These are phyloP conservation scores for Flexamia atlantica DNA, from an alignment of 2,888 invertebrate genomes.

Conservation along the genomic window DNA sequence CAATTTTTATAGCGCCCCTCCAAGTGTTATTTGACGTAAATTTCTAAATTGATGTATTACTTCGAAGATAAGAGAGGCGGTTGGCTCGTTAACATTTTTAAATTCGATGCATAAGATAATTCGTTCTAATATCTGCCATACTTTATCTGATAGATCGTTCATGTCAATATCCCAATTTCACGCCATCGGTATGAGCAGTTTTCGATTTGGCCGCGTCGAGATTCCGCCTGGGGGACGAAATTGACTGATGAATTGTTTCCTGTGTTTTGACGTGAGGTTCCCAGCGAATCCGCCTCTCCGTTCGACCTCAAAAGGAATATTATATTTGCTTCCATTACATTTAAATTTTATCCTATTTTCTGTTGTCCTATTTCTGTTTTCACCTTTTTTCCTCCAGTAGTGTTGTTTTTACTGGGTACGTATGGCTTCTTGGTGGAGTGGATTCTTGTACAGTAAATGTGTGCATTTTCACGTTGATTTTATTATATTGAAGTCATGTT, in stretches of 20 bases:
- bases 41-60: background rate
- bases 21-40: conserved; percentile 14
- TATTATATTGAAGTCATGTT: too few species aligned
- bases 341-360: too few species aligned
- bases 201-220: conserved; percentile 31
- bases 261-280: conserved; percentile 47
- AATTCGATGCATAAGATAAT: background rate
- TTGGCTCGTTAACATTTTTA: conserved; percentile 5
- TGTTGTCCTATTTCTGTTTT: too few species aligned
- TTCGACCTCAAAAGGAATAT: background rate
- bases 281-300: conserved; percentile 1
- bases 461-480: too few species aligned
- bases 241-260: conserved; percentile 53
- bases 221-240: conserved; percentile 40
- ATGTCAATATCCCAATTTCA: conserved; percentile 21
- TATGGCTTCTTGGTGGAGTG: too few species aligned
- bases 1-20: conserved; percentile 5
- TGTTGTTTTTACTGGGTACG: too few species aligned
- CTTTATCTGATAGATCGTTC: conserved; percentile 1
- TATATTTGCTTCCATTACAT: too few species aligned
- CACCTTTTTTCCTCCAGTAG: too few species aligned
- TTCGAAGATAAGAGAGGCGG: conserved; percentile 4
- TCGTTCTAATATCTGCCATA: background rate
- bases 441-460: too few species aligned
- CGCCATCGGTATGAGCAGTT: background rate